Percentiles rank a stretch among this genome's conserved stretches.
Conservation (phyloP, 2,113 vertebrate species). For the Nyctibius bracteatus region DNA sequence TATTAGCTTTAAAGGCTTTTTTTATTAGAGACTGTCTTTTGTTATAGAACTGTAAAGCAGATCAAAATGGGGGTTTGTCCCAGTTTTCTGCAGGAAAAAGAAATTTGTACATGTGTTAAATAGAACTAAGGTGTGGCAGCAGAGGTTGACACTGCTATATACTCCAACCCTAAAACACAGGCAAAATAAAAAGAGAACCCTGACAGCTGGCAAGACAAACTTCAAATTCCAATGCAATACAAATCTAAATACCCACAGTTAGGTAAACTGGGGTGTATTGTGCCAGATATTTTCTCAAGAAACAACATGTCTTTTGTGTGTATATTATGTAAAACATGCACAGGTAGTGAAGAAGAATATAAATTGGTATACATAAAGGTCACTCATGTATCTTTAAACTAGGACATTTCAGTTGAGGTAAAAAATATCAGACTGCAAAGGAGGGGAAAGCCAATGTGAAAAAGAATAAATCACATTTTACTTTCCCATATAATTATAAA, state of each 20-base stretch:
- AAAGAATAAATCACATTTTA: slow-evolving; percentile 37
- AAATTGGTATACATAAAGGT: not conserved
- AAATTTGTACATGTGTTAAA: not conserved
- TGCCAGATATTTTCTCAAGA: not conserved
- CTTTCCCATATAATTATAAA: slow-evolving; percentile 33
- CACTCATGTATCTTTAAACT: not conserved
- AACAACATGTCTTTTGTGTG: not conserved
- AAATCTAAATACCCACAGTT: not conserved
- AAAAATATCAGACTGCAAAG: slow-evolving; percentile 1
- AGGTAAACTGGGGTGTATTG: not conserved
- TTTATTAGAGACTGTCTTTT: not conserved
- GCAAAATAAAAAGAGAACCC: not conserved
- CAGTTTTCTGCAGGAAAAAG: not conserved
- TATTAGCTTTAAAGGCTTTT: not conserved
- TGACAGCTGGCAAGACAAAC: not conserved
- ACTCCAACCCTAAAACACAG: not conserved
- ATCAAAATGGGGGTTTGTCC: not conserved
- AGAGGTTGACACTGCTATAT: not conserved
- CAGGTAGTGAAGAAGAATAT: not conserved
- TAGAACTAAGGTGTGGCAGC: not conserved
- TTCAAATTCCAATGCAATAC: not conserved
- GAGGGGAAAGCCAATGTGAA: slow-evolving; percentile 1
- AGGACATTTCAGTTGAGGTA: slow-evolving; percentile 23
- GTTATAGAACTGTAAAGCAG: not conserved
- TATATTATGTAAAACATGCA: not conserved